These are phyloP conservation scores for Aphyosemion australe DNA, from an alignment of 2,113 vertebrate species.

Conservation along the genomic window DNA sequence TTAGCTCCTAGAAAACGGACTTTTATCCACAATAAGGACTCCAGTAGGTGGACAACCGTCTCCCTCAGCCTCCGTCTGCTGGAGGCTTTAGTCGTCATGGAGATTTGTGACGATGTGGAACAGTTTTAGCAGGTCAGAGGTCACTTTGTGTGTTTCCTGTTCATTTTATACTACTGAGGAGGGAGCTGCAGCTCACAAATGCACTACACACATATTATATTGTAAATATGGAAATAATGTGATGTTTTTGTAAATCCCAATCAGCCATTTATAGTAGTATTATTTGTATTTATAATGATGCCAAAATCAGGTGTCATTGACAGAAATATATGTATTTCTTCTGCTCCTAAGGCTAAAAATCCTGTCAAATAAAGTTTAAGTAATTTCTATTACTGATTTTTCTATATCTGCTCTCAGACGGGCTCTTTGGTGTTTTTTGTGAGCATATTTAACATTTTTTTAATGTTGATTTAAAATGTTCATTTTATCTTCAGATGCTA, in stretches of 20 bases:
- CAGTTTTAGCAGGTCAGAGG: constrained; percentile 12
- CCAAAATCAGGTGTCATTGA: no score
- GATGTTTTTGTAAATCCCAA: background rate
- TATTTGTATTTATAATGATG: no score
- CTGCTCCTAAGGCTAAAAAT: no score
- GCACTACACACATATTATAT: background rate
- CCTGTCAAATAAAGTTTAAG: no score
- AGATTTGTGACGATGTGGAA: constrained; percentile 10
- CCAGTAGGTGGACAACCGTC: background rate
- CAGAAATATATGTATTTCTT: no score
- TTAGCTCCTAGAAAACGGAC: background rate
- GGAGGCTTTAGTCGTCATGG: constrained; percentile 8
- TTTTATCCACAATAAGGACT: background rate
- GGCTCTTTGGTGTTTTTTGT: no score
- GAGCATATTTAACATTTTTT: no score
- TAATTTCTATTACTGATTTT: no score
- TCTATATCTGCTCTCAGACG: no score
- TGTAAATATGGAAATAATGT: background rate
- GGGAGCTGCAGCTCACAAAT: constrained; percentile 12
- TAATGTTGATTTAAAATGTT: no score
- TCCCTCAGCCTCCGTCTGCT: background rate
- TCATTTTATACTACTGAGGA: constrained; percentile 42
- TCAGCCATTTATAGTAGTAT: no score
- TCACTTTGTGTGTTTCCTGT: constrained; percentile 22
- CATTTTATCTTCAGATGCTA: no score